Evolutionary conservation across 2,888 invertebrate genomes (phyloP).

Genomic region (Trachelus tabidus): DNA sequence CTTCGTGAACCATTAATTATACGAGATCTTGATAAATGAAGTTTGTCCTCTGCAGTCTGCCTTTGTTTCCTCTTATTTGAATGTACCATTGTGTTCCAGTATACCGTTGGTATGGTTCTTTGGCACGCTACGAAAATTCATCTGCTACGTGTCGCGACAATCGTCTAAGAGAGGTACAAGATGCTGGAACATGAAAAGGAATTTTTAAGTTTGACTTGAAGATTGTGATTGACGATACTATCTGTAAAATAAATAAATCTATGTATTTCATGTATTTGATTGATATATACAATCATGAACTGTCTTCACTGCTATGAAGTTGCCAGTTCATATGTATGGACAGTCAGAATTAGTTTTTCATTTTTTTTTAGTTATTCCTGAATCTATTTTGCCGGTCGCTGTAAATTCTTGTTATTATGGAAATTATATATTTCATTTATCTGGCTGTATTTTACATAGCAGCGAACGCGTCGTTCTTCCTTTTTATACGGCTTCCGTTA

Average conservation of each 20-base stretch:
- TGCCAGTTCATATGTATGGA: not conserved
- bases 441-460: not conserved
- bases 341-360: no score
- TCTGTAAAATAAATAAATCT: not conserved
- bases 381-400: not conserved
- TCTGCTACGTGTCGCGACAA: not conserved
- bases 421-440: constrained; percentile 1
- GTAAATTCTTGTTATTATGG: not conserved
- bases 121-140: not conserved
- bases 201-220: not conserved
- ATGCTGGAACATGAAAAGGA: not conserved
- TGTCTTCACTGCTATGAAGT: not conserved
- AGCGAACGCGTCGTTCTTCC: not conserved
- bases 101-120: not conserved
- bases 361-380: not conserved
- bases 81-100: not conserved
- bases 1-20: not conserved
- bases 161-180: not conserved
- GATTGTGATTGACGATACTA: no score
- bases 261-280: not conserved
- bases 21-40: not conserved
- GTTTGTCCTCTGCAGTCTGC: not conserved
- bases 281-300: not conserved
- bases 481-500: not conserved
- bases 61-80: not conserved